Percentiles rank a stretch among this genome's conserved stretches.
Evolutionary conservation across 1,140 invertebrate species (phyloP).

Genomic region (Scylla paramamosain): DNA sequence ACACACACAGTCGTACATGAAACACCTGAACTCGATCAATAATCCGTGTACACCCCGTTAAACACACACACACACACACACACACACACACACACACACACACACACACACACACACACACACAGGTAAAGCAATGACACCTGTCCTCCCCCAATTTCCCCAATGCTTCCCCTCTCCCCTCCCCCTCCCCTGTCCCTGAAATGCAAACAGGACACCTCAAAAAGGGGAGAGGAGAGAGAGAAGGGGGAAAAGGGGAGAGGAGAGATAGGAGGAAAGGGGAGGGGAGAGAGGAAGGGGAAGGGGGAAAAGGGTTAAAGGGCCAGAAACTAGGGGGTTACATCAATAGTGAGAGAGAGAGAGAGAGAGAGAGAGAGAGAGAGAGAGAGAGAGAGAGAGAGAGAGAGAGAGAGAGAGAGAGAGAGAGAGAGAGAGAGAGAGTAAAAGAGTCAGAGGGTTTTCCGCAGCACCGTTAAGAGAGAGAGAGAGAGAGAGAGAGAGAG

Average conservation of each 20-base stretch:
- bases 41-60: neutral
- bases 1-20: too few species aligned
- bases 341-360: neutral
- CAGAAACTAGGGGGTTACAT: neutral
- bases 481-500: neutral
- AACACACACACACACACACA: conserved; percentile 10
- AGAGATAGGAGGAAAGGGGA: neutral
- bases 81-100: conserved; percentile 17
- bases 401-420: conserved; percentile 20
- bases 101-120: neutral
- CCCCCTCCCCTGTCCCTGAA: neutral
- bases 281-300: neutral
- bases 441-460: neutral
- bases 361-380: neutral
- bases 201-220: too few species aligned
- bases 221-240: too few species aligned
- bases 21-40: neutral
- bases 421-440: neutral
- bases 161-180: neutral
- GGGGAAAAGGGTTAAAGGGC: neutral
- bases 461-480: neutral
- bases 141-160: neutral
- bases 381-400: conserved; percentile 18
- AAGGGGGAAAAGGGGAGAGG: too few species aligned
- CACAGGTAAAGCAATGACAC: neutral